Conservation (phyloP, 2,888 invertebrate genomes). For the Boloria selene region DNA sequence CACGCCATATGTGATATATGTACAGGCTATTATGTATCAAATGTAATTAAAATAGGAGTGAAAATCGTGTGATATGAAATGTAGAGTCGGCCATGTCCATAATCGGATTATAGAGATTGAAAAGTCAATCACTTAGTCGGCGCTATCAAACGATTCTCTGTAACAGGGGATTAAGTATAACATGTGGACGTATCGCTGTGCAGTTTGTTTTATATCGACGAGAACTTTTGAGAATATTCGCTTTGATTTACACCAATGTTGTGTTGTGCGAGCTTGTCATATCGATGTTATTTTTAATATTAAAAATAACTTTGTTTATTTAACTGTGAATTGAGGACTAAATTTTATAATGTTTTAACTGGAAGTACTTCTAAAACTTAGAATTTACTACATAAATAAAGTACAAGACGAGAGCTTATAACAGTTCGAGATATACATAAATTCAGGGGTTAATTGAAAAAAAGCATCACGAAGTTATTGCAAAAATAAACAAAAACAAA, state of each 20-base stretch:
- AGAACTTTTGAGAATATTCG: constrained; percentile 10
- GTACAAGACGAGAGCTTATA: too few relatives aligned
- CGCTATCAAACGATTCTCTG: constrained; percentile 69
- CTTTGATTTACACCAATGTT: constrained; percentile 8
- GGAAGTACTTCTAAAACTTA: too few relatives aligned
- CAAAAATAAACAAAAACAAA: constrained; percentile 18
- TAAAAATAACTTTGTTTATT: neutral
- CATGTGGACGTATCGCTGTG: constrained; percentile 52
- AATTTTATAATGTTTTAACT: too few relatives aligned
- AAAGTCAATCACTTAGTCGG: constrained; percentile 79
- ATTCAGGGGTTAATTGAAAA: neutral
- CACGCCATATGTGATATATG: constrained; percentile 39
- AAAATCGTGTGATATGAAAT: constrained; percentile 28
- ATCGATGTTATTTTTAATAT: neutral
- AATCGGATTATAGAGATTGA: constrained; percentile 76
- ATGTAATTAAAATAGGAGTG: constrained; percentile 29
- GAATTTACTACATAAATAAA: too few relatives aligned
- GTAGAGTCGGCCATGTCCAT: constrained; percentile 52
- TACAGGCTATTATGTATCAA: constrained; percentile 30
- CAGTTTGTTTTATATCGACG: constrained; percentile 46
- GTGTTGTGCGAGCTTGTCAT: neutral
- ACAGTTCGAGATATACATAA: too few relatives aligned
- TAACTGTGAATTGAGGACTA: too few relatives aligned
- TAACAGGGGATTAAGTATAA: constrained; percentile 60
- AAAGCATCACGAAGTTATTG: neutral